These are phyloP conservation scores for Notodonta ziczac DNA, from an alignment of 2,888 invertebrate genomes.

Conservation along the genomic window DNA sequence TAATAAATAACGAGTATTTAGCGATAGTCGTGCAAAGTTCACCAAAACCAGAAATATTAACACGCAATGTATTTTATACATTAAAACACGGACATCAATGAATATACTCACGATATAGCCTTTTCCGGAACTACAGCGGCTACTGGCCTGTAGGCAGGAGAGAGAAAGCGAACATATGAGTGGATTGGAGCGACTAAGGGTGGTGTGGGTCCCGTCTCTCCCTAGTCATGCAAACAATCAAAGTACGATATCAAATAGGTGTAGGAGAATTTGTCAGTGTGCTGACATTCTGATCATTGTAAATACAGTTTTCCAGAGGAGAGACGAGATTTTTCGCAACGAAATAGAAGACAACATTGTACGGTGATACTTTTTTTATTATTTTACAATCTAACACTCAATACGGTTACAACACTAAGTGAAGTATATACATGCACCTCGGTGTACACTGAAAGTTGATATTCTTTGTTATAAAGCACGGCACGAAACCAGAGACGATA, in stretches of 20 bases:
- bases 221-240: slow-evolving; percentile 39
- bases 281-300: neutral
- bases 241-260: neutral
- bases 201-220: slow-evolving; percentile 71
- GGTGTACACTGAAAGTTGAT: slow-evolving; percentile 22
- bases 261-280: neutral
- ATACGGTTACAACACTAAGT: slow-evolving; percentile 60
- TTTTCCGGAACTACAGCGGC: slow-evolving; percentile 96
- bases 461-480: slow-evolving; percentile 27
- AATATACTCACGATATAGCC: slow-evolving; percentile 96
- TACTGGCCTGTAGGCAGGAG: slow-evolving; percentile 91
- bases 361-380: slow-evolving; percentile 13
- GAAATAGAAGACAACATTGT: slow-evolving; percentile 52
- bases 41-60: slow-evolving; percentile 48
- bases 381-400: slow-evolving; percentile 55
- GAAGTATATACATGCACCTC: slow-evolving; percentile 55
- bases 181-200: slow-evolving; percentile 76
- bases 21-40: slow-evolving; percentile 46
- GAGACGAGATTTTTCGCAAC: slow-evolving; percentile 65
- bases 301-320: slow-evolving; percentile 28
- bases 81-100: slow-evolving; percentile 72
- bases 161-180: slow-evolving; percentile 84
- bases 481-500: slow-evolving; percentile 22
- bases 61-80: slow-evolving; percentile 37
- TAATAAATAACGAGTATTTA: slow-evolving; percentile 5